These are phyloP conservation scores for Aphelenchoides besseyi DNA, from an alignment of 1,140 invertebrate species.

Conservation along the genomic window DNA sequence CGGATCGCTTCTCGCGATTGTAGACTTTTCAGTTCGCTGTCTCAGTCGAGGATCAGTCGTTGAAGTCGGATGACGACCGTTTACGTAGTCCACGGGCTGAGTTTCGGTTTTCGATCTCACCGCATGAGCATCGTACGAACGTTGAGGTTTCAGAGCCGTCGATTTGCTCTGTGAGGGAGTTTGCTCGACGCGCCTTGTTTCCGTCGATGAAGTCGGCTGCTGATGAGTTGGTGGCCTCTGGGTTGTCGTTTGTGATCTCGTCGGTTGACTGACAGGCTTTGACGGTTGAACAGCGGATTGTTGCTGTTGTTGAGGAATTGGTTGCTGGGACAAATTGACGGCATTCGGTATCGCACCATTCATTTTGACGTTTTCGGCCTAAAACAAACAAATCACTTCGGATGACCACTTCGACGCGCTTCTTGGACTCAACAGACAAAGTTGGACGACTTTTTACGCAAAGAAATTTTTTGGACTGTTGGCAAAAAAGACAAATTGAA, in stretches of 20 bases:
- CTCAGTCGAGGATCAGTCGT: not conserved
- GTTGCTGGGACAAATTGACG: not conserved
- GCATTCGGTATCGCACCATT: not conserved
- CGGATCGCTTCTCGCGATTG: not conserved
- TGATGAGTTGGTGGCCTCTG: not conserved
- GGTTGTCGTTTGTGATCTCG: not conserved
- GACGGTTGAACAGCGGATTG: not conserved
- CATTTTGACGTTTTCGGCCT: not conserved
- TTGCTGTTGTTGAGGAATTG: constrained; percentile 11
- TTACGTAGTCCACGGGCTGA: not conserved
- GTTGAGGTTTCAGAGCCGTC: not conserved
- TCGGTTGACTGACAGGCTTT: not conserved
- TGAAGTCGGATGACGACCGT: not conserved
- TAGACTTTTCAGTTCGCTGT: not conserved
- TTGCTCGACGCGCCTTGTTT: not conserved
- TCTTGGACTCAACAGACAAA: too few relatives aligned
- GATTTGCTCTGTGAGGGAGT: not conserved
- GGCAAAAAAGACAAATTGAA: not conserved
- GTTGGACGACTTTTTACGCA: too few relatives aligned
- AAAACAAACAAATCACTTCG: too few relatives aligned
- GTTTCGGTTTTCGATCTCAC: not conserved
- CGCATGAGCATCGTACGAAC: constrained; percentile 10
- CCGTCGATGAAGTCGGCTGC: not conserved
- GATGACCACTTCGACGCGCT: too few relatives aligned
- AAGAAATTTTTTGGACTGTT: not conserved